phyloP scores from a whole-genome alignment of 2,797 vertebrate genomes.

The Clarias laeviceps region DNA sequence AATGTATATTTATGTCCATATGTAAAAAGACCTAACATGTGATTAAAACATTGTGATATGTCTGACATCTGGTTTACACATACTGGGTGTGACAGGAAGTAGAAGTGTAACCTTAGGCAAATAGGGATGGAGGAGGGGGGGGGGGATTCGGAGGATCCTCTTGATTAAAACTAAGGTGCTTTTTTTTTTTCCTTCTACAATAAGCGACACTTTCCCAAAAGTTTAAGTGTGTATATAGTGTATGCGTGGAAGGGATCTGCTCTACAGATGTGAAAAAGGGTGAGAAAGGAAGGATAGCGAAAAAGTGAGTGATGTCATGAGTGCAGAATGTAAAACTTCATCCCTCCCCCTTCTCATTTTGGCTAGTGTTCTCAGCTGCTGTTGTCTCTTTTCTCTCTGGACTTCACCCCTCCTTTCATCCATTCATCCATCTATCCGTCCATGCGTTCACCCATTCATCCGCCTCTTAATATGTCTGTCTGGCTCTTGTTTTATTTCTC shows the following conservation, averaged over 20 bases:
- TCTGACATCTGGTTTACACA: slow-evolving; percentile 16
- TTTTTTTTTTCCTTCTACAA: background rate
- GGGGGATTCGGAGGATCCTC: background rate
- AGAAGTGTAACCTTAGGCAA: background rate
- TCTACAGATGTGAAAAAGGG: slow-evolving; percentile 67
- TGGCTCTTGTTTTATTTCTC: slow-evolving; percentile 12
- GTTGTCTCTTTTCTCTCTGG: slow-evolving; percentile 49
- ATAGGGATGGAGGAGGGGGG: background rate
- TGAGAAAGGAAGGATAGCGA: slow-evolving; percentile 47
- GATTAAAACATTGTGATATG: background rate
- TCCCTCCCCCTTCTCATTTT: slow-evolving; percentile 16
- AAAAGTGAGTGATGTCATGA: slow-evolving; percentile 73
- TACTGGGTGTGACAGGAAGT: slow-evolving; percentile 13
- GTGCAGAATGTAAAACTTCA: slow-evolving; percentile 69
- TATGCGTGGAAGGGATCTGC: slow-evolving; percentile 51
- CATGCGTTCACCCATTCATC: slow-evolving; percentile 30
- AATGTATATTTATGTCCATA: background rate
- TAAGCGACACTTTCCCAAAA: background rate
- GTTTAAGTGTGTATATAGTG: slow-evolving; percentile 7
- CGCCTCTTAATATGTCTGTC: slow-evolving; percentile 26
- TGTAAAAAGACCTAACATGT: background rate
- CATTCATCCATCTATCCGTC: slow-evolving; percentile 33
- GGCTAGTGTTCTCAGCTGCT: slow-evolving; percentile 45
- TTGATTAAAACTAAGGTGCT: background rate
- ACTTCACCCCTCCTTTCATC: slow-evolving; percentile 44